Evolutionary conservation across 2,113 vertebrate species (phyloP).

Genomic region (Peucedramus taeniatus): DNA sequence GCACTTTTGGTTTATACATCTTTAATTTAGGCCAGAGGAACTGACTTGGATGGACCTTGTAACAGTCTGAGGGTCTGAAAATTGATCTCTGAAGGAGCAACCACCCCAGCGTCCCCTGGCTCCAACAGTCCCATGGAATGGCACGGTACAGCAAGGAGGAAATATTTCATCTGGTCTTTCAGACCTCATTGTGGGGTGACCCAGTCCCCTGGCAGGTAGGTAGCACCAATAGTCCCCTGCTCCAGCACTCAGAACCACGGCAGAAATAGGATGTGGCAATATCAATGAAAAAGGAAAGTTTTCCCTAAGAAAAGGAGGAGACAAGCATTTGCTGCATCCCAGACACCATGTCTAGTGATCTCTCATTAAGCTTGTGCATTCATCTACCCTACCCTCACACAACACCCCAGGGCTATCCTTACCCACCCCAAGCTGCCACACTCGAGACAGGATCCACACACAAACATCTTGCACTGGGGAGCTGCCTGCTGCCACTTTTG

Average conservation of each 20-base stretch:
- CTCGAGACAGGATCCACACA: not conserved
- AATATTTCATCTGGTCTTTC: not conserved
- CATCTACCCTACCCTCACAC: not conserved
- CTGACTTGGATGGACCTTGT: not conserved
- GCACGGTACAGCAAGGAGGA: not conserved
- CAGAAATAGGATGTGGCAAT: not conserved
- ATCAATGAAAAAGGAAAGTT: not conserved
- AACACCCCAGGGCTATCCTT: not conserved
- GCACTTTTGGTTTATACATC: not conserved
- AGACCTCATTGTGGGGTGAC: not conserved
- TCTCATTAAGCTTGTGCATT: not conserved
- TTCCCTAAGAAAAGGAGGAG: not conserved
- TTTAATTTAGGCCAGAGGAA: not conserved
- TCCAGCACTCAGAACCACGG: not conserved
- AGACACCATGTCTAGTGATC: fast-evolving
- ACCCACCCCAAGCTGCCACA: not conserved
- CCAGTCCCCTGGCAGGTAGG: not conserved
- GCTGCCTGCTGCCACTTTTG: not conserved
- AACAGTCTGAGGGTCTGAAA: not conserved
- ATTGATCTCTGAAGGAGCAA: not conserved
- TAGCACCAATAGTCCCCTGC: not conserved
- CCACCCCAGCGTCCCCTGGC: not conserved
- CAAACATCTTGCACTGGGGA: not conserved
- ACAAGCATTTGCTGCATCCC: not conserved
- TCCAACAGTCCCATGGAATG: not conserved